A percentile compares a stretch with the other conserved stretches of the same genome.
These are phyloP conservation scores for Trichoplax adhaerens DNA, from an alignment of 37 sponge, comb jelly and placozoan genomes.

Conservation along the genomic window DNA sequence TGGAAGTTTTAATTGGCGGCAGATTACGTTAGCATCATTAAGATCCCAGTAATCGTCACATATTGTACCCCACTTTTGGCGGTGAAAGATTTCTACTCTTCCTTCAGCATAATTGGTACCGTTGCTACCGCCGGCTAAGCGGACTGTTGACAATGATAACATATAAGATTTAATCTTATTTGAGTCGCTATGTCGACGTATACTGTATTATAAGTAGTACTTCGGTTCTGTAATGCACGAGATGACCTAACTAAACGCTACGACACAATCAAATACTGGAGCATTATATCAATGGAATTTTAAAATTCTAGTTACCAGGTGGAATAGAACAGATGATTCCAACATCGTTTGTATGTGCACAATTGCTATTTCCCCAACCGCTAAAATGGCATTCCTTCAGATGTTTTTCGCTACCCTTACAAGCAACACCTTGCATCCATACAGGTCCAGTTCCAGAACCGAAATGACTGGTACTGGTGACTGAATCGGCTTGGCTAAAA, in stretches of 20 bases:
- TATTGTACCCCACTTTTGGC: constrained; percentile 32
- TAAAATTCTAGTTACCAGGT: too few species aligned
- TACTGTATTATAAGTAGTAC: too few species aligned
- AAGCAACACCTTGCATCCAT: constrained; percentile 11
- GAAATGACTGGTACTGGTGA: neutral
- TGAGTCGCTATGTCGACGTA: too few species aligned
- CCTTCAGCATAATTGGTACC: constrained; percentile 5
- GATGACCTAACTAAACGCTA: too few species aligned
- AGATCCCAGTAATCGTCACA: constrained; percentile 25
- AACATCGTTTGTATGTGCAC: constrained; percentile 20
- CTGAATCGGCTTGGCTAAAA: too few species aligned
- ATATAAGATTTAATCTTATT: too few species aligned
- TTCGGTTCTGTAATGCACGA: too few species aligned
- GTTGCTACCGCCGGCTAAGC: too few species aligned
- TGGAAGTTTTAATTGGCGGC: constrained; percentile 33
- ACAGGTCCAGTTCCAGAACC: constrained; percentile 3
- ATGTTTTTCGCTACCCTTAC: constrained; percentile 8
- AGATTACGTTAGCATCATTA: constrained; percentile 26
- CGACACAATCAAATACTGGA: too few species aligned
- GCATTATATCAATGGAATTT: too few species aligned
- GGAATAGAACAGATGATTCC: constrained; percentile 1
- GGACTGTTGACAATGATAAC: too few species aligned
- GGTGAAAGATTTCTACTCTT: constrained; percentile 33
- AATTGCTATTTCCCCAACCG: constrained; percentile 6
- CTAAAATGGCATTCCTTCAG: constrained; percentile 2